These are phyloP conservation scores for Panzeria rudis DNA, from an alignment of 2,888 invertebrate species.

Conservation along the genomic window DNA sequence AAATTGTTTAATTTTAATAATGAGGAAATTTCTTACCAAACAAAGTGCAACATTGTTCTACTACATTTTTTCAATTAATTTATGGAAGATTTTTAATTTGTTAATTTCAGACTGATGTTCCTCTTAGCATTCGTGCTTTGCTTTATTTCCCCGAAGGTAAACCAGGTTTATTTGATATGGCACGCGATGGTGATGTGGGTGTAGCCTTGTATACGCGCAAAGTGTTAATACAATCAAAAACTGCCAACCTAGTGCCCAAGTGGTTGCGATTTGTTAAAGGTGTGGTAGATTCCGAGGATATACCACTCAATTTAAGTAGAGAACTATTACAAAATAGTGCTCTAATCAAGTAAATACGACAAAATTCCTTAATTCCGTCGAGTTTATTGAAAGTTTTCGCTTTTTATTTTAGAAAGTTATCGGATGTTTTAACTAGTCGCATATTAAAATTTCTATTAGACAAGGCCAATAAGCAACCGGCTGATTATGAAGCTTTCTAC, in stretches of 20 bases:
- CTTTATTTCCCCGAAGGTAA: constrained; percentile 97
- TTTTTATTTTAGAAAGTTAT: constrained; percentile 87
- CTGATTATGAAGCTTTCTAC: constrained; percentile 93
- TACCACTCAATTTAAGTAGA: constrained; percentile 97
- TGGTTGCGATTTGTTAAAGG: constrained; percentile 98
- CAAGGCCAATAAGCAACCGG: constrained; percentile 91
- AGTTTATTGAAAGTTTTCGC: not conserved
- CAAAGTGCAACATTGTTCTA: too few species aligned
- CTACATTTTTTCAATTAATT: not conserved
- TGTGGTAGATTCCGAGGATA: constrained; percentile 99
- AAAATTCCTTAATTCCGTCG: not conserved
- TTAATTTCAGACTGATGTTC: constrained; percentile 85
- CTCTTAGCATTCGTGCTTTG: constrained; percentile 94
- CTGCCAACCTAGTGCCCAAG: constrained; percentile 95
- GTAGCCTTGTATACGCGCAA: constrained; percentile 96
- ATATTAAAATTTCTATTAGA: constrained; percentile 94
- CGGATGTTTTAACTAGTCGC: constrained; percentile 92
- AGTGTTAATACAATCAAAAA: constrained; percentile 95
- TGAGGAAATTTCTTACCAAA: too few species aligned
- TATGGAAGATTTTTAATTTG: too few species aligned
- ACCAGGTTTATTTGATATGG: constrained; percentile 95
- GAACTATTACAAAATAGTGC: constrained; percentile 97
- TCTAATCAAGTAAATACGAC: constrained; percentile 87
- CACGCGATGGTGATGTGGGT: constrained; percentile 92
- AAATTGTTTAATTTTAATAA: too few species aligned